A percentile compares a stretch with the other conserved stretches of the same genome.
These are phyloP conservation scores for Phalacrocorax pelagicus DNA, from an alignment of 2,113 vertebrate species.

Conservation along the genomic window DNA sequence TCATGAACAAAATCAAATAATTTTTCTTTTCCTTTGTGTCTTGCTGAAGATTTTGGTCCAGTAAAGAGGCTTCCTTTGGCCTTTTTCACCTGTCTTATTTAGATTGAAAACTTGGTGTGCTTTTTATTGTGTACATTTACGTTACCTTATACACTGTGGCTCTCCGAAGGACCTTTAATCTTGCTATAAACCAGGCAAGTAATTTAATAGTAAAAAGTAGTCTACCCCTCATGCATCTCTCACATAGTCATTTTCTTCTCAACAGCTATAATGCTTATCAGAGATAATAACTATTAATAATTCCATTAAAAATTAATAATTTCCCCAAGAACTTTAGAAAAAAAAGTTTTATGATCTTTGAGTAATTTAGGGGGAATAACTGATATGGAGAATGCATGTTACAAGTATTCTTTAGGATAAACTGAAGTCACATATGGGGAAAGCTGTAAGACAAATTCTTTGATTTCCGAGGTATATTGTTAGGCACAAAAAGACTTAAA, in stretches of 20 bases:
- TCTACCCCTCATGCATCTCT: neutral
- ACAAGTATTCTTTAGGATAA: neutral
- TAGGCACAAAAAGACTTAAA: neutral
- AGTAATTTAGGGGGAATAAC: neutral
- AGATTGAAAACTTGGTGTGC: neutral
- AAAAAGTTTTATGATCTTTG: neutral
- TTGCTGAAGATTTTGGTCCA: neutral
- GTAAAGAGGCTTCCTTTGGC: neutral
- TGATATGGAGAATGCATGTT: neutral
- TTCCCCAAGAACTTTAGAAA: neutral
- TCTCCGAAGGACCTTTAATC: neutral
- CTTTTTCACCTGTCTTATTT: neutral
- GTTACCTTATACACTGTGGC: neutral
- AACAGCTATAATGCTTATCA: neutral
- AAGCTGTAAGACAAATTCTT: neutral
- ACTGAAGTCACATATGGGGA: neutral
- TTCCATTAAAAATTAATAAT: neutral
- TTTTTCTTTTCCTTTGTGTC: neutral
- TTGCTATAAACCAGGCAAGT: neutral
- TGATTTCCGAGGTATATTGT: neutral
- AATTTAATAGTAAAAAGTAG: neutral
- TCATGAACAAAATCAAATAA: neutral
- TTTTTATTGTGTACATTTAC: neutral
- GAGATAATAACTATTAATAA: neutral
- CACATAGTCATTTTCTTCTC: neutral